Percentiles rank a stretch among this genome's conserved stretches.
These are phyloP conservation scores for Merodon equestris DNA, from an alignment of 2,888 invertebrate genomes.

Conservation along the genomic window DNA sequence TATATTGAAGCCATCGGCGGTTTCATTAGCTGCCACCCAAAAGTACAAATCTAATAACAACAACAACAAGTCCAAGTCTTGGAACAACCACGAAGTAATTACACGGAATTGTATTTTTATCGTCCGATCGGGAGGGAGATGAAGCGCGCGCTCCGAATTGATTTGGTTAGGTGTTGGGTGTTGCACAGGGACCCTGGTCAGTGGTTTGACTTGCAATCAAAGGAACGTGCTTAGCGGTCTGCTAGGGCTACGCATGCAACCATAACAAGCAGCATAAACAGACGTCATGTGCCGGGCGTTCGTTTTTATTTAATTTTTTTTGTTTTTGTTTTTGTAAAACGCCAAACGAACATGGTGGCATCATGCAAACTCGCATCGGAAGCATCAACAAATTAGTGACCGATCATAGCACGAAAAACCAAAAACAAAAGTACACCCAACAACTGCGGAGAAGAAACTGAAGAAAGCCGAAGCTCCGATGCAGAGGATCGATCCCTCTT, in stretches of 20 bases:
- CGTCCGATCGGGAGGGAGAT: constrained; percentile 38
- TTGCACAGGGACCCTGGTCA: constrained; percentile 28
- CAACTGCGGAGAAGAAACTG: not conserved
- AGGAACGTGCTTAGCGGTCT: constrained; percentile 59
- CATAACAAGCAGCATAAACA: constrained; percentile 57
- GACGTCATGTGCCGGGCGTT: constrained; percentile 59
- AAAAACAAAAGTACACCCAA: constrained; percentile 37
- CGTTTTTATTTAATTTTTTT: not conserved
- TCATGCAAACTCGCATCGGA: constrained; percentile 66
- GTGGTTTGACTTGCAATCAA: constrained; percentile 42
- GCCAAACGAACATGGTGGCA: constrained; percentile 66
- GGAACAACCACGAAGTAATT: constrained; percentile 67
- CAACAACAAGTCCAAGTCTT: constrained; percentile 56
- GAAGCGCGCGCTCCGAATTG: constrained; percentile 21
- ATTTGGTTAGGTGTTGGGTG: constrained; percentile 16
- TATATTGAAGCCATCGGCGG: constrained; percentile 29
- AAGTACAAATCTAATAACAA: constrained; percentile 32
- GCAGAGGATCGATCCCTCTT: not conserved
- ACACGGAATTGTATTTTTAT: constrained; percentile 68
- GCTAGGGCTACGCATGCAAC: constrained; percentile 64
- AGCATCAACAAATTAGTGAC: constrained; percentile 64
- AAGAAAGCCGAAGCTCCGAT: not conserved
- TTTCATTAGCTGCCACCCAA: constrained; percentile 52
- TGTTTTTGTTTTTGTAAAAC: constrained; percentile 14
- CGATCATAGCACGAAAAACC: constrained; percentile 13